These are phyloP conservation scores for Heliconius charithonia DNA, from an alignment of 2,888 invertebrate genomes.

Conservation along the genomic window DNA sequence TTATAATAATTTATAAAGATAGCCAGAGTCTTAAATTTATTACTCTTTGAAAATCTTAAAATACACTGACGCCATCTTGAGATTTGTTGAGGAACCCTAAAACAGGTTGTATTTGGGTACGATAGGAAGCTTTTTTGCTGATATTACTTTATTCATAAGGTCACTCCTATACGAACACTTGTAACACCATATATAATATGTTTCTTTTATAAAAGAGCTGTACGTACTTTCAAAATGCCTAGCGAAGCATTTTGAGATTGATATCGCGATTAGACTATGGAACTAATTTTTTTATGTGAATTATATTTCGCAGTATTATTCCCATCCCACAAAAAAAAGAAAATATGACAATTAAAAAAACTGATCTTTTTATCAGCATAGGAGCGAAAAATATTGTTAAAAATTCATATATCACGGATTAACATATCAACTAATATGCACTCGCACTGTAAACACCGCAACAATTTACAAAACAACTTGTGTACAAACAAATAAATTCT, in stretches of 20 bases:
- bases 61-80: background rate
- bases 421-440: constrained; percentile 21
- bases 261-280: background rate
- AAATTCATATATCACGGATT: constrained; percentile 3
- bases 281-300: background rate
- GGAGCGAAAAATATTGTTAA: background rate
- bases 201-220: too few species aligned
- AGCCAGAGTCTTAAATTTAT: too few species aligned
- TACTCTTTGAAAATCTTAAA: too few species aligned
- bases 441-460: constrained; percentile 5
- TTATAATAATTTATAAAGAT: too few species aligned
- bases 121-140: background rate
- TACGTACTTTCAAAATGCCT: too few species aligned
- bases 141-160: constrained; percentile 11
- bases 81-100: background rate
- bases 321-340: background rate
- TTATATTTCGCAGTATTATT: background rate
- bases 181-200: background rate
- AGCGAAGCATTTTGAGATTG: background rate
- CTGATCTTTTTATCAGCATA: background rate
- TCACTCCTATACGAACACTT: background rate
- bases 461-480: constrained; percentile 2
- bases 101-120: background rate
- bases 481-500: constrained; percentile 31
- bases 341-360: background rate